Evolutionary conservation across 2,113 vertebrate genomes (phyloP).

Genomic region (Cygnus buccinator): DNA sequence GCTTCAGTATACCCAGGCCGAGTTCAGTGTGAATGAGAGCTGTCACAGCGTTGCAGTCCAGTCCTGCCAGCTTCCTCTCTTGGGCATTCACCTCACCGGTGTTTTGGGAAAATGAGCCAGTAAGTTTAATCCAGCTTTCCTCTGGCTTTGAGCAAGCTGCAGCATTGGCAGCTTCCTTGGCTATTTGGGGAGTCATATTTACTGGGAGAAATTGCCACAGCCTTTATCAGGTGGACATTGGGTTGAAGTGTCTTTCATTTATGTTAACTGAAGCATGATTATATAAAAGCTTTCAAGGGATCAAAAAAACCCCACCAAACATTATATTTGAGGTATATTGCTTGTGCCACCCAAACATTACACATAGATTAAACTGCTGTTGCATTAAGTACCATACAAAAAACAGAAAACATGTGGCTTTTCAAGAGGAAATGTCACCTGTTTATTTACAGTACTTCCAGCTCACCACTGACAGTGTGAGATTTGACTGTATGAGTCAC

Average conservation of each 20-base stretch:
- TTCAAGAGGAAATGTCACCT: background rate
- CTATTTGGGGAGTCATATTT: background rate
- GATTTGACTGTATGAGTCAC: background rate
- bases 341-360: background rate
- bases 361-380: background rate
- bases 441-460: background rate
- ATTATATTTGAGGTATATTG: background rate
- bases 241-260: background rate
- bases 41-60: background rate
- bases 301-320: background rate
- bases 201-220: accelerated
- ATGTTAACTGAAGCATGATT: background rate
- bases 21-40: background rate
- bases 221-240: background rate
- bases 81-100: background rate
- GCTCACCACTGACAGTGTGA: background rate
- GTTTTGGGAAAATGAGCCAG: background rate
- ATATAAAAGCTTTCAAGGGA: background rate
- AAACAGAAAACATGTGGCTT: background rate
- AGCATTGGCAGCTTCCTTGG: background rate
- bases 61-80: background rate
- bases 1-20: background rate
- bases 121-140: background rate
- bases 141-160: background rate
- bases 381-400: background rate